A percentile compares a stretch with the other conserved stretches of the same genome.
Evolutionary conservation across 2,113 vertebrate genomes (phyloP).

Genomic region (Myotis brandtii): DNA sequence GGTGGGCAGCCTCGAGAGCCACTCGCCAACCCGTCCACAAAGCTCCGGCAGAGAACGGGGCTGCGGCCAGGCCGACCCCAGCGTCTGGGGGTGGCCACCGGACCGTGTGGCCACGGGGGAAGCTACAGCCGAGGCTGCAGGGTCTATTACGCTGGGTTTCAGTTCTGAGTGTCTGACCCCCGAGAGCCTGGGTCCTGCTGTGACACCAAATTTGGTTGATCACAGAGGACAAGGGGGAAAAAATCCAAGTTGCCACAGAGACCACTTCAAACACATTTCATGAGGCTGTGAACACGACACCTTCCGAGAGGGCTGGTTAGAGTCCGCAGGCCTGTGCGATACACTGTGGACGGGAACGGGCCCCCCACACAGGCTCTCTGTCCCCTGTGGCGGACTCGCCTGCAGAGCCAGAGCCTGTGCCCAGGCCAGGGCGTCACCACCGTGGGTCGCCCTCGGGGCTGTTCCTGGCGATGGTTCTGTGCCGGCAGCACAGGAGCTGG

Average conservation of each 20-base stretch:
- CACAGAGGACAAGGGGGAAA: not conserved
- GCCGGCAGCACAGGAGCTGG: not conserved
- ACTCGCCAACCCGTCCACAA: not conserved
- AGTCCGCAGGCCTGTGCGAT: not conserved
- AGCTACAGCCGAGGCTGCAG: not conserved
- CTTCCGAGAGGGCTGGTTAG: not conserved
- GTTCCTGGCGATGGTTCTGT: no score
- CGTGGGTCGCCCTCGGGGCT: not conserved
- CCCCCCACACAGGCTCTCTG: no score
- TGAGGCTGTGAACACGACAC: not conserved
- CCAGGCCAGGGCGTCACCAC: not conserved
- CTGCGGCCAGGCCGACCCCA: fast-evolving
- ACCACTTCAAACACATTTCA: conserved; percentile 10
- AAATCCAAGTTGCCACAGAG: conserved; percentile 15
- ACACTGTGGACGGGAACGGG: not conserved
- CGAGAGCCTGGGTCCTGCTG: not conserved
- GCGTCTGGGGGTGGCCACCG: not conserved
- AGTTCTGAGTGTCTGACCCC: not conserved
- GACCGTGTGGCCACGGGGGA: not conserved
- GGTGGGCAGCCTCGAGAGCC: not conserved
- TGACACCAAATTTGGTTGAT: not conserved
- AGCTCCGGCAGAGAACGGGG: fast-evolving
- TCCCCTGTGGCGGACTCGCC: fast-evolving
- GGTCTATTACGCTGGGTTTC: not conserved
- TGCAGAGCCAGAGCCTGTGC: not conserved